A percentile compares a stretch with the other conserved stretches of the same genome.
These are phyloP conservation scores for Jordanella pulchra DNA, from an alignment of 2,797 vertebrate genomes.

Conservation along the genomic window DNA sequence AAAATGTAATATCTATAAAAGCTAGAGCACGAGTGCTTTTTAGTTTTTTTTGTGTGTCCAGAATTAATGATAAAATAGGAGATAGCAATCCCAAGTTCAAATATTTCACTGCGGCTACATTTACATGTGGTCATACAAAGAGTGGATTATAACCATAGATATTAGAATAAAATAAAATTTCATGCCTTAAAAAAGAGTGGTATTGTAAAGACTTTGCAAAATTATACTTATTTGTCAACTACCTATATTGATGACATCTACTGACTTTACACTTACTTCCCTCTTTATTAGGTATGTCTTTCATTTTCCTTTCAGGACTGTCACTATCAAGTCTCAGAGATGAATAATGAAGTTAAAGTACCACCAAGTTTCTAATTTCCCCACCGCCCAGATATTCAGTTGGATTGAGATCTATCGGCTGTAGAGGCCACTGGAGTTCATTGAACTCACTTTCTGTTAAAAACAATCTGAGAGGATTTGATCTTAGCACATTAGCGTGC, in stretches of 20 bases:
- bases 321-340: background rate
- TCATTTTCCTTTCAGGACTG: background rate
- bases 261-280: background rate
- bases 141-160: background rate
- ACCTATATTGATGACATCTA: no score
- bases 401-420: background rate
- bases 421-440: background rate
- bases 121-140: background rate
- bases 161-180: background rate
- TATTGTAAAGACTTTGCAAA: background rate
- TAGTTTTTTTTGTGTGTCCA: background rate
- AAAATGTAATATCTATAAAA: background rate
- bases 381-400: background rate
- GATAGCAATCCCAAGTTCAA: background rate
- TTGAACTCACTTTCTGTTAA: background rate
- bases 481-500: background rate
- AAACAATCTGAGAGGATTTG: background rate
- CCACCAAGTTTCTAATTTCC: background rate
- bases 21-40: background rate
- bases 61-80: constrained; percentile 1
- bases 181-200: background rate
- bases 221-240: no score
- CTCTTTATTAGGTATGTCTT: background rate
- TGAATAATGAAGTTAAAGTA: background rate
- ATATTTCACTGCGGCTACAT: constrained; percentile 5